These are phyloP conservation scores for Pleuronectes platessa DNA, from an alignment of 2,113 vertebrate species.

Conservation along the genomic window DNA sequence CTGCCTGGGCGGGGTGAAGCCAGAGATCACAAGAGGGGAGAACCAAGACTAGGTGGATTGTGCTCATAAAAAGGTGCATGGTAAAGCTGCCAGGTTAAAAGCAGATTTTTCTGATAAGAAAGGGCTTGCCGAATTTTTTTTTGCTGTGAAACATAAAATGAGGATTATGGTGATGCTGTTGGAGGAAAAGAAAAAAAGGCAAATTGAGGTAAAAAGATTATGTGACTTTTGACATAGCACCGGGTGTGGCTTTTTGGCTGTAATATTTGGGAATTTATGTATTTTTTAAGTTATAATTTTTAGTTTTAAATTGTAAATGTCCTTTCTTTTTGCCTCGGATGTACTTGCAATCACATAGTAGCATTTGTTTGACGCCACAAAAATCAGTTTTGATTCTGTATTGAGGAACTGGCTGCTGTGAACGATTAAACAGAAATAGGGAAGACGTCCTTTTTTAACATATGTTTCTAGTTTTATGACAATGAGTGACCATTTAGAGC, in stretches of 20 bases:
- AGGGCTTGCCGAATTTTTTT: constrained; percentile 11
- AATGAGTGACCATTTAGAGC: background rate
- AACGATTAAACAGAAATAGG: background rate
- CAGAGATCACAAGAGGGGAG: constrained; percentile 35
- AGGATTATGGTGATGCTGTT: constrained; percentile 78
- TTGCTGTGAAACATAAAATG: constrained; percentile 58
- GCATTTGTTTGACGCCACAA: background rate
- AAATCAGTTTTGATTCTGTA: constrained; percentile 5
- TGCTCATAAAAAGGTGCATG: constrained; percentile 23
- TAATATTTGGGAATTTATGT: background rate
- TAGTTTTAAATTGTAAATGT: background rate
- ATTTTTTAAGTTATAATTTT: background rate
- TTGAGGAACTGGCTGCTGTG: constrained; percentile 3
- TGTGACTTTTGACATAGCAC: constrained; percentile 5
- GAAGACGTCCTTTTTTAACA: background rate
- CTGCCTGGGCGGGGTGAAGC: constrained; percentile 62
- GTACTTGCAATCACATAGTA: background rate
- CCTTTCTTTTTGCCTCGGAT: background rate
- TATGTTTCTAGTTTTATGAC: constrained; percentile 2
- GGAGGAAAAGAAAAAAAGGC: constrained; percentile 75
- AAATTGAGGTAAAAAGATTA: constrained; percentile 68
- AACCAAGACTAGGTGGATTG: constrained; percentile 31
- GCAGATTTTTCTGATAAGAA: background rate
- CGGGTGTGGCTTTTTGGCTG: background rate
- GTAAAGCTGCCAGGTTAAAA: constrained; percentile 15